Percentiles rank a stretch among this genome's conserved stretches.
phyloP scores from a whole-genome alignment of 2,113 vertebrate species.

The Mus spicilegus region DNA sequence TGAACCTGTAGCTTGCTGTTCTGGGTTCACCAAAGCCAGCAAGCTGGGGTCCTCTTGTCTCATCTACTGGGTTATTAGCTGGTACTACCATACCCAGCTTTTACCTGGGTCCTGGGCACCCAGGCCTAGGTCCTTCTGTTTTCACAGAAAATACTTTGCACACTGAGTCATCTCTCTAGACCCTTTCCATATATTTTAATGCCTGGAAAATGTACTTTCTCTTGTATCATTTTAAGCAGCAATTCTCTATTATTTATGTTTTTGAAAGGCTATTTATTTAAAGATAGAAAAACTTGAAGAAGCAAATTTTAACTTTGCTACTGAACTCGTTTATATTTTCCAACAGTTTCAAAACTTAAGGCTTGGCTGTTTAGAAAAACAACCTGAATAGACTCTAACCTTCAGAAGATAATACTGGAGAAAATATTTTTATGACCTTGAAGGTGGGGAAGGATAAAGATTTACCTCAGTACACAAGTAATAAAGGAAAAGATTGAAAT shows the following conservation, averaged over 20 bases:
- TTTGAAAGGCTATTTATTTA: constrained; percentile 20
- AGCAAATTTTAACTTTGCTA: neutral
- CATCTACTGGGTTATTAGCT: neutral
- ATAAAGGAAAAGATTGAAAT: neutral
- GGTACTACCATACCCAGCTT: neutral
- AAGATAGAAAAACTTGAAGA: neutral
- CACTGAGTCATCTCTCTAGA: neutral
- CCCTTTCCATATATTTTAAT: neutral
- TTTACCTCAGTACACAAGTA: neutral
- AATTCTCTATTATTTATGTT: constrained; percentile 17
- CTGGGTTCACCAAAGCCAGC: too few relatives aligned
- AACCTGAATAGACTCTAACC: neutral
- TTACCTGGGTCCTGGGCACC: neutral
- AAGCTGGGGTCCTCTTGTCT: neutral
- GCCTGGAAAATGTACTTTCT: constrained; percentile 38
- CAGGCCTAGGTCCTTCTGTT: too few relatives aligned
- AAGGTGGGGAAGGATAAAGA: neutral
- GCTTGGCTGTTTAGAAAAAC: neutral
- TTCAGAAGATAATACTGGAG: constrained; percentile 8
- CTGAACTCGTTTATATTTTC: neutral
- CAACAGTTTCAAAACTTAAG: neutral
- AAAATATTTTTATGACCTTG: constrained; percentile 31
- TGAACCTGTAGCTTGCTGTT: neutral
- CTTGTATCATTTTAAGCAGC: constrained; percentile 7
- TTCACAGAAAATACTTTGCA: neutral